Conservation (phyloP, 2,113 vertebrate genomes). For the Lepisosteus oculatus region DNA sequence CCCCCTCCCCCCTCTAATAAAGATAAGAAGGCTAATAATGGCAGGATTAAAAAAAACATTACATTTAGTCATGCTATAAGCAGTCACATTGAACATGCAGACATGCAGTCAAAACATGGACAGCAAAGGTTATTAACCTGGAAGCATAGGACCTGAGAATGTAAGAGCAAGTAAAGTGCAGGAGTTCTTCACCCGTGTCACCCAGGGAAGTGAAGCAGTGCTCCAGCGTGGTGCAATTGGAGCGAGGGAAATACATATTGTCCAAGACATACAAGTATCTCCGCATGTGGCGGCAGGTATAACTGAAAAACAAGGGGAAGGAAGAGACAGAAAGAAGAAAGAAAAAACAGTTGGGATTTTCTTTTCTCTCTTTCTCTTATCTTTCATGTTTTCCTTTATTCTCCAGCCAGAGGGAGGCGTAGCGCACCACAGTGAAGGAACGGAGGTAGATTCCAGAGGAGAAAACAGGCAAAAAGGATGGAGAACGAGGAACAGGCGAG, state of each 20-base stretch:
- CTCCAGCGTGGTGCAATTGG: slow-evolving; percentile 73
- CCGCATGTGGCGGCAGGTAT: slow-evolving; percentile 82
- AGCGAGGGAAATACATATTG: slow-evolving; percentile 76
- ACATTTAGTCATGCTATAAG: slow-evolving; percentile 66
- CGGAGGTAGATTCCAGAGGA: not conserved
- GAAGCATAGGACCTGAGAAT: slow-evolving; percentile 81
- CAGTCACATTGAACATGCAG: slow-evolving; percentile 38
- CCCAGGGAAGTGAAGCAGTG: slow-evolving; percentile 76
- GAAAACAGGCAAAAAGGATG: not conserved
- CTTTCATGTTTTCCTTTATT: not conserved
- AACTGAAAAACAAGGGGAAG: slow-evolving; percentile 80
- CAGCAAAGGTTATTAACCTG: slow-evolving; percentile 80
- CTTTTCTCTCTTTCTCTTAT: not conserved
- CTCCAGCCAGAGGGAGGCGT: not conserved
- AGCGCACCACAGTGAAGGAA: not conserved
- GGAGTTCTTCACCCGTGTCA: slow-evolving; percentile 80
- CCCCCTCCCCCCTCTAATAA: no score
- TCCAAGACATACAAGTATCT: slow-evolving; percentile 84
- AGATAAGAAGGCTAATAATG: not conserved
- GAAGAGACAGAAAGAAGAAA: slow-evolving; percentile 46
- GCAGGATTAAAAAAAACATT: not conserved
- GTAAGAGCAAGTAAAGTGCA: slow-evolving; percentile 82
- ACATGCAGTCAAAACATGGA: slow-evolving; percentile 39
- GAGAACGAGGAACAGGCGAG: no score
- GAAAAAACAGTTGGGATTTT: slow-evolving; percentile 31